Conservation (phyloP, 1,140 invertebrate genomes). For the Drosophila paulistorum region DNA sequence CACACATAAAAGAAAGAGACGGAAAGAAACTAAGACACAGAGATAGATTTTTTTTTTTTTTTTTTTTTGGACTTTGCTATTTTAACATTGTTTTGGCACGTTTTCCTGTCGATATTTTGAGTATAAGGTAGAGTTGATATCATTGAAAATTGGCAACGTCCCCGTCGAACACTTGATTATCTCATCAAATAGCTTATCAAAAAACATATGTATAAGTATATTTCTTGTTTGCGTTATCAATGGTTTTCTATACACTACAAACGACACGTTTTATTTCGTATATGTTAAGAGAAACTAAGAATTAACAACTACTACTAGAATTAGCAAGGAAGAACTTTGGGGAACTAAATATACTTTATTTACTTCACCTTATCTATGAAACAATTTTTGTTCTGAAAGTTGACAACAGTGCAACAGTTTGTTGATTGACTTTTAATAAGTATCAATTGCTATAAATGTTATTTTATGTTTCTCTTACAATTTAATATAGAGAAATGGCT, state of each 20-base stretch:
- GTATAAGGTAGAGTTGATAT: constrained; percentile 8
- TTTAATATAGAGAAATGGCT: too few relatives aligned
- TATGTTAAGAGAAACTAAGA: too few relatives aligned
- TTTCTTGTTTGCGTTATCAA: background rate
- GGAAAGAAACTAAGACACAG: background rate
- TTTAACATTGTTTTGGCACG: constrained; percentile 6
- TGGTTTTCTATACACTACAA: background rate
- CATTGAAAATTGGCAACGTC: constrained; percentile 26
- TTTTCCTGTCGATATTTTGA: constrained; percentile 3
- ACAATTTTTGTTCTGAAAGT: too few relatives aligned
- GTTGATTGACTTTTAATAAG: too few relatives aligned
- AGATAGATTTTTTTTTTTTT: background rate
- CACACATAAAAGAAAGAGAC: background rate
- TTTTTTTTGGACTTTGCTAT: constrained; percentile 19
- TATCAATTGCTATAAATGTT: too few relatives aligned
- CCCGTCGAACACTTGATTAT: background rate
- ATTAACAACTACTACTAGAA: too few relatives aligned
- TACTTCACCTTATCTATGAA: too few relatives aligned
- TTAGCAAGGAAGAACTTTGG: too few relatives aligned
- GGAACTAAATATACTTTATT: too few relatives aligned
- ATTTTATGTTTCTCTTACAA: too few relatives aligned
- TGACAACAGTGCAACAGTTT: too few relatives aligned
- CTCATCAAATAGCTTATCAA: background rate
- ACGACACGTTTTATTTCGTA: too few relatives aligned
- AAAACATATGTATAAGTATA: background rate